phyloP scores from a whole-genome alignment of 2,797 vertebrate species.

The Tarsius wallacei region DNA sequence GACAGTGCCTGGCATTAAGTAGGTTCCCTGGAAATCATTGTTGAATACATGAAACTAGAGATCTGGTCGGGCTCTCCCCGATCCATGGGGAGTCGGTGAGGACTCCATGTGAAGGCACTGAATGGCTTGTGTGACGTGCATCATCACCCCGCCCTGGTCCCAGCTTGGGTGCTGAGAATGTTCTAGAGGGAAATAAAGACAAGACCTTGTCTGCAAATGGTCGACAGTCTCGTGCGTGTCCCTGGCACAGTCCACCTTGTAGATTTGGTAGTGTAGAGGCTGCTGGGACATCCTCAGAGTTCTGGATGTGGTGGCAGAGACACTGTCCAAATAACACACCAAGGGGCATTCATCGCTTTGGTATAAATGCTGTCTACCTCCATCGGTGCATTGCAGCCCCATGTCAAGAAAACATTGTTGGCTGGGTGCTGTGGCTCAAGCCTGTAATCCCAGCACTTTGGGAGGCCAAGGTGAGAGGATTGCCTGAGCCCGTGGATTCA shows the following conservation, averaged over 20 bases:
- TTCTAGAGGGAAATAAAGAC: not conserved
- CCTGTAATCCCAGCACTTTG: too few species aligned
- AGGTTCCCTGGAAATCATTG: not conserved
- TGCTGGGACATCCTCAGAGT: not conserved
- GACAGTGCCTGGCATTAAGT: not conserved
- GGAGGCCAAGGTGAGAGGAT: too few species aligned
- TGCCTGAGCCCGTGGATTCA: too few species aligned
- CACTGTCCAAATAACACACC: not conserved
- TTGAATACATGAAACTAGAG: not conserved
- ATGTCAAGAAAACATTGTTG: not conserved
- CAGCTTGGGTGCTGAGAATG: not conserved
- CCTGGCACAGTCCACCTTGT: not conserved
- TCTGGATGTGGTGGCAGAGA: not conserved
- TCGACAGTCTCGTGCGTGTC: not conserved
- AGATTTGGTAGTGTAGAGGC: not conserved
- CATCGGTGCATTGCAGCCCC: not conserved
- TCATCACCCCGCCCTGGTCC: not conserved
- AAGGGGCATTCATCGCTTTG: not conserved
- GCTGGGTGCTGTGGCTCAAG: too few species aligned
- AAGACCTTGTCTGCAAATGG: not conserved
- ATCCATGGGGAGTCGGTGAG: too few species aligned
- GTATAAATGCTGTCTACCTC: not conserved
- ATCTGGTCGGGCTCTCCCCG: not conserved
- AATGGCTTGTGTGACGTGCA: not conserved
- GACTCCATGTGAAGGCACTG: too few species aligned